Evolutionary conservation across 1,140 invertebrate genomes (phyloP), one percentile per base, ranked within the genome.

Genomic region (Drosophila murphyi): DNA sequence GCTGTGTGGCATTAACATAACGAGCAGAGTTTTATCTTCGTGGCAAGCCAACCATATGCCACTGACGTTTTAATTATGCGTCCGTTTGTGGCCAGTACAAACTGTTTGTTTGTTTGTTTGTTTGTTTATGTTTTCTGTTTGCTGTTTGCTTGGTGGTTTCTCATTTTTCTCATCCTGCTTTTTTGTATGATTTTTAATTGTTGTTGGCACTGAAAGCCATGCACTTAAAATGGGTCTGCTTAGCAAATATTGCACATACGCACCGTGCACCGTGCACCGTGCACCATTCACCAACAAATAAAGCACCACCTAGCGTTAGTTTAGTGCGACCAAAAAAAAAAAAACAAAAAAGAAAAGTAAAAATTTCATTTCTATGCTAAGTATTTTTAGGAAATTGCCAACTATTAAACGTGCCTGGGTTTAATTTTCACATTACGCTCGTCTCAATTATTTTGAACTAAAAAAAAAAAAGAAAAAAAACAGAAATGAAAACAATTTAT

Each of bases 41-140:
- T 88, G 79, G 82, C 60, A 87, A 79, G 60, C 64, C 85, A 74
- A 70, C 64, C 82, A 83, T 76, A 87, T 87, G 82, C 80, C 83
- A 71, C 83, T 87, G 83, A 87, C 83, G 76, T 87, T 87, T 87
- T 87, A 88, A 87, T 87, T 87, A 87, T 87, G 83, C 83, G 72
- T 79, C 80, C 82, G 79, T 88, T 86, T 76, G 68, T 69, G 82
- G 60, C 64, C 72, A 74, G 29, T 35, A n/a, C 39, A 43, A 52
- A 52, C 52, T 54, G 59, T 57, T 57, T 39, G 32, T 68, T 43
- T 52, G 43, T 45, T 51, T 41, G 39, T 65, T 51, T 48, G 20
- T 28, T 63, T 39, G 34, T 64, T 64, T 72, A n/a, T 51, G 67
- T 81, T 61, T 64, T 65, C 8, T 55, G 4, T 59, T 39, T 34